These are phyloP conservation scores for Parus major DNA, from an alignment of 2,113 vertebrate species.

Conservation along the genomic window DNA sequence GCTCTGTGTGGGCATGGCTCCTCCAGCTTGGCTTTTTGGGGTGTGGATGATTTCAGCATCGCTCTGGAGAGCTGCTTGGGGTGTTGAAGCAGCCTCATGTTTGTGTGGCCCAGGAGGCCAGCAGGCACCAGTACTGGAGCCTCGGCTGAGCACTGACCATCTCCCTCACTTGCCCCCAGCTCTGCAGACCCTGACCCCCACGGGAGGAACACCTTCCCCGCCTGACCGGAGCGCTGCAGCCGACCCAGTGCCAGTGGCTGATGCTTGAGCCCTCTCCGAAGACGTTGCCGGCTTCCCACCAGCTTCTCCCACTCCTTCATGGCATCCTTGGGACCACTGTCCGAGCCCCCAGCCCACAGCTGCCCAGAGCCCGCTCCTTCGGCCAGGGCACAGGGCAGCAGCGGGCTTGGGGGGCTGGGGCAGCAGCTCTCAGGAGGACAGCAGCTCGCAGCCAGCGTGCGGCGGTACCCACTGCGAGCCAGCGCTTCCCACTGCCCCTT, in stretches of 20 bases:
- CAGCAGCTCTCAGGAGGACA: not conserved
- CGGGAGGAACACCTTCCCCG: constrained; percentile 32
- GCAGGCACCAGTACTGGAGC: accelerated
- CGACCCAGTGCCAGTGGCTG: not conserved
- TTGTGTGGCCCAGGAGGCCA: accelerated
- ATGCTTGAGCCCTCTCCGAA: not conserved
- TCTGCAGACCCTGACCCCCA: constrained; percentile 62
- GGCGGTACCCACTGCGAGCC: not conserved
- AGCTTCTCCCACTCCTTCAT: not conserved
- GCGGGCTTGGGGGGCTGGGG: not conserved
- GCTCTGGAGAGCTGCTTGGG: accelerated
- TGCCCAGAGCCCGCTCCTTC: not conserved
- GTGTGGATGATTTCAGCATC: not conserved
- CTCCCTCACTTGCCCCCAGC: constrained; percentile 27
- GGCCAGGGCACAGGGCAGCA: accelerated
- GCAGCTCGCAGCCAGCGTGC: not conserved
- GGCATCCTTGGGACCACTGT: not conserved
- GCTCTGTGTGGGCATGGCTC: not conserved
- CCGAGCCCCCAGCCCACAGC: accelerated
- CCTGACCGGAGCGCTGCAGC: not conserved
- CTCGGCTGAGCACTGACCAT: not conserved
- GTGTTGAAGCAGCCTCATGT: accelerated
- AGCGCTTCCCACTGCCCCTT: not conserved
- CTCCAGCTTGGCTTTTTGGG: not conserved
- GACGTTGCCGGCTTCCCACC: not conserved